phyloP scores from a whole-genome alignment of 2,113 vertebrate genomes.

The Regulus satrapa region DNA sequence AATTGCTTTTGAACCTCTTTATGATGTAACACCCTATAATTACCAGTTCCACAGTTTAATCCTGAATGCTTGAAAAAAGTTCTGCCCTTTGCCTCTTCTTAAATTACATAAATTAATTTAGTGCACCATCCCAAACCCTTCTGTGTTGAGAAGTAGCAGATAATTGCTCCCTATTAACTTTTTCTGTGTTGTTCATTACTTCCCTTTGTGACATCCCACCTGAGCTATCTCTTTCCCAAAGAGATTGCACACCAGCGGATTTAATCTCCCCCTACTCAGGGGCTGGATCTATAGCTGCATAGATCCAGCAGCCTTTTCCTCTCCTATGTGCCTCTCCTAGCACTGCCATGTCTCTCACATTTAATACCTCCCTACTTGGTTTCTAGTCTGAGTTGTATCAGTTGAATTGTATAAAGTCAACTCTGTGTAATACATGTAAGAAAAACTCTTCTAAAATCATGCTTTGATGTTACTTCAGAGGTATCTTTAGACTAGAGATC shows the following conservation, averaged over 20 bases:
- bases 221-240: background rate
- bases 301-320: background rate
- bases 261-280: background rate
- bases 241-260: background rate
- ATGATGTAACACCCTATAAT: background rate
- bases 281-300: rapidly evolving
- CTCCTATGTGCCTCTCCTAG: background rate
- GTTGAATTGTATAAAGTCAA: slow-evolving; percentile 30
- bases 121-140: background rate
- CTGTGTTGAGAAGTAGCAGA: background rate
- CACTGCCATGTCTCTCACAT: background rate
- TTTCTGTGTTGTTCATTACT: background rate
- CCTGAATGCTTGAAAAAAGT: rapidly evolving
- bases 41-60: background rate
- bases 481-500: slow-evolving; percentile 28
- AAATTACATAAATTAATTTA: slow-evolving; percentile 28
- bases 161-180: slow-evolving; percentile 16
- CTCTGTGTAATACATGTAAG: slow-evolving; percentile 27
- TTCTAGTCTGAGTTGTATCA: background rate
- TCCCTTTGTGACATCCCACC: background rate
- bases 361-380: background rate
- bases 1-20: slow-evolving; percentile 18
- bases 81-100: background rate
- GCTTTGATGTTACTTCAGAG: slow-evolving; percentile 58
- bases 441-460: slow-evolving; percentile 9